These are phyloP conservation scores for Ophion ventricosus DNA, from an alignment of 2,888 invertebrate species.

Conservation along the genomic window DNA sequence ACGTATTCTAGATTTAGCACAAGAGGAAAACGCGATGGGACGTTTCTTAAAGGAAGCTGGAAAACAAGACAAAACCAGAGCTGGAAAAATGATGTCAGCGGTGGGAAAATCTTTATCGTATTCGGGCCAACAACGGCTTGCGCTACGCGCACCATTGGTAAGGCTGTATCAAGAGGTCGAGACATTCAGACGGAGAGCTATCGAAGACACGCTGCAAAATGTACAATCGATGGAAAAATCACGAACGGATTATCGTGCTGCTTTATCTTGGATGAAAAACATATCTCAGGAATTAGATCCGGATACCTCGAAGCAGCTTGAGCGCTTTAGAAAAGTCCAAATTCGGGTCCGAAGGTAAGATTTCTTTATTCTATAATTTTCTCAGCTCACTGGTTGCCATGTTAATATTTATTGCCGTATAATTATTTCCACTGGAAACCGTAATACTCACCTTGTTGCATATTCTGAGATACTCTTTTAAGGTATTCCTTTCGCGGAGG, in stretches of 20 bases:
- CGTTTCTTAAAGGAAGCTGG: slow-evolving; percentile 97
- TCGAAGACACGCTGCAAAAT: slow-evolving; percentile 95
- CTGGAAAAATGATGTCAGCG: slow-evolving; percentile 92
- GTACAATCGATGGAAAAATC: slow-evolving; percentile 97
- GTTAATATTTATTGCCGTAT: too few species aligned
- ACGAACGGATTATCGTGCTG: slow-evolving; percentile 97
- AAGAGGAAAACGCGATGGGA: slow-evolving; percentile 97
- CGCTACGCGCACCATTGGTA: slow-evolving; percentile 92
- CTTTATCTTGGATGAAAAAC: slow-evolving; percentile 99
- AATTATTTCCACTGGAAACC: too few species aligned
- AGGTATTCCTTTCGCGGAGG: too few species aligned
- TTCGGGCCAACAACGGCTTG: slow-evolving; percentile 95
- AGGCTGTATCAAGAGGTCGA: slow-evolving; percentile 98
- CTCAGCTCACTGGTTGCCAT: background rate
- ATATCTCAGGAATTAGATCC: slow-evolving; percentile 97
- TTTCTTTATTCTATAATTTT: background rate
- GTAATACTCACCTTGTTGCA: too few species aligned
- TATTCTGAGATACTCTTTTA: too few species aligned
- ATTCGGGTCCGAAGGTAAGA: slow-evolving; percentile 85
- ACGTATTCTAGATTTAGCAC: slow-evolving; percentile 88
- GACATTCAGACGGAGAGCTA: slow-evolving; percentile 96
- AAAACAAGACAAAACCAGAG: slow-evolving; percentile 92
- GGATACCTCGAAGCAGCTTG: slow-evolving; percentile 97
- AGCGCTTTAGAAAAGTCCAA: slow-evolving; percentile 97
- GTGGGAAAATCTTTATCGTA: slow-evolving; percentile 95